phyloP scores from a whole-genome alignment of 2,888 invertebrate genomes.

The Noctua janthina region DNA sequence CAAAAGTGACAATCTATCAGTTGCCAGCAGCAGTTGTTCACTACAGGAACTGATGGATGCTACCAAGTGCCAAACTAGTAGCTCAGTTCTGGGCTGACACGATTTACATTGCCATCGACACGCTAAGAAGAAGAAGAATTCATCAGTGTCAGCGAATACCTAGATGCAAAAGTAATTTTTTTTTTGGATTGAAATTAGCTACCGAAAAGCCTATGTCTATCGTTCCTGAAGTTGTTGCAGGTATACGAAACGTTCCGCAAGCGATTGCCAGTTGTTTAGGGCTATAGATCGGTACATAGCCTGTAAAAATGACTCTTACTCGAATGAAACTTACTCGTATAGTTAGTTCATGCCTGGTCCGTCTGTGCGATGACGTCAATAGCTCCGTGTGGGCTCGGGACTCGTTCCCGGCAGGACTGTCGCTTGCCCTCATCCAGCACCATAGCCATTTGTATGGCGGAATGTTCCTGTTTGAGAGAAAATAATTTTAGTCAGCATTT shows the following conservation, averaged over 20 bases:
- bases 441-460: conserved; percentile 93
- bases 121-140: too few relatives aligned
- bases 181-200: background rate
- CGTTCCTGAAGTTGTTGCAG: background rate
- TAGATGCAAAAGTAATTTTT: background rate
- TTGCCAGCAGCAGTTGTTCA: too few relatives aligned
- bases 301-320: background rate
- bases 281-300: background rate
- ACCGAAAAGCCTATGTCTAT: background rate
- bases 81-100: too few relatives aligned
- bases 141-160: background rate
- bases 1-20: background rate
- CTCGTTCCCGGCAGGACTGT: conserved; percentile 83
- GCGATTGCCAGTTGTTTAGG: background rate
- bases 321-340: conserved; percentile 76
- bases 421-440: conserved; percentile 86
- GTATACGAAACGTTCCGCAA: background rate
- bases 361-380: conserved; percentile 87
- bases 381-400: conserved; percentile 89
- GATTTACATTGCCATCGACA: too few relatives aligned
- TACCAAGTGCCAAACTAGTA: too few relatives aligned
- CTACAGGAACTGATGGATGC: too few relatives aligned
- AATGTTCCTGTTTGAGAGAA: conserved; percentile 86
- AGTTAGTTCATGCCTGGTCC: conserved; percentile 84
- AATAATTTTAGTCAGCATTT: background rate